Evolutionary conservation across 1,140 invertebrate species (phyloP).

Genomic region (Arctopsyche grandis): DNA sequence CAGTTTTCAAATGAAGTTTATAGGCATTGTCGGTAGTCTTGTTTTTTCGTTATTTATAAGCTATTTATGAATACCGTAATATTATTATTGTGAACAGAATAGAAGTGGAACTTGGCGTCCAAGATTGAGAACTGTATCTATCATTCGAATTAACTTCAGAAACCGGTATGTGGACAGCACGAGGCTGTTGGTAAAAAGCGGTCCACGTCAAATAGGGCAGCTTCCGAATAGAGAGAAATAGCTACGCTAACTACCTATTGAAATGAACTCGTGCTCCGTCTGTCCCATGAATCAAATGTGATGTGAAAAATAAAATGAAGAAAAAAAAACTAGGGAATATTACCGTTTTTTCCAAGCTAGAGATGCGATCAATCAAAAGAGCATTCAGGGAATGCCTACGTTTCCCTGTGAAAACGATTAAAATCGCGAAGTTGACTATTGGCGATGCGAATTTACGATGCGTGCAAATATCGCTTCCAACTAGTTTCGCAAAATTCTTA

Average conservation of each 20-base stretch:
- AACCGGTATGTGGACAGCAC: slow-evolving; percentile 30
- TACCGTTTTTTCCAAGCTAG: not conserved
- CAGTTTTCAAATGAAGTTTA: too few species aligned
- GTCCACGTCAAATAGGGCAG: slow-evolving; percentile 45
- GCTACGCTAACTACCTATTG: slow-evolving; percentile 18
- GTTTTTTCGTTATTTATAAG: too few species aligned
- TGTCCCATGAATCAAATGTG: slow-evolving; percentile 21
- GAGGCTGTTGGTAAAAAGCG: slow-evolving; percentile 38
- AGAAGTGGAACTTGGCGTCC: slow-evolving; percentile 4
- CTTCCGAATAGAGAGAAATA: slow-evolving; percentile 38
- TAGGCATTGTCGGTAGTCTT: too few species aligned
- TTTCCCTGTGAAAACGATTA: not conserved
- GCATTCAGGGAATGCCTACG: not conserved
- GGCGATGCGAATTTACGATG: too few species aligned
- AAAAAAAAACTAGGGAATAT: not conserved
- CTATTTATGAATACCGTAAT: slow-evolving; percentile 11
- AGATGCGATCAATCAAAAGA: not conserved
- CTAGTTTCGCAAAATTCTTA: not conserved
- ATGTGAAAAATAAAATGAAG: too few species aligned
- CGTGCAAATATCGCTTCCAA: too few species aligned
- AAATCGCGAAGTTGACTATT: too few species aligned
- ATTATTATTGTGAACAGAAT: slow-evolving; percentile 12
- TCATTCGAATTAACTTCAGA: slow-evolving; percentile 22
- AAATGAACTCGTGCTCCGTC: slow-evolving; percentile 24
- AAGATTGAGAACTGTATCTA: slow-evolving; percentile 9